Conservation (phyloP, 1,140 invertebrate genomes). For the Zaprionus inermis region DNA sequence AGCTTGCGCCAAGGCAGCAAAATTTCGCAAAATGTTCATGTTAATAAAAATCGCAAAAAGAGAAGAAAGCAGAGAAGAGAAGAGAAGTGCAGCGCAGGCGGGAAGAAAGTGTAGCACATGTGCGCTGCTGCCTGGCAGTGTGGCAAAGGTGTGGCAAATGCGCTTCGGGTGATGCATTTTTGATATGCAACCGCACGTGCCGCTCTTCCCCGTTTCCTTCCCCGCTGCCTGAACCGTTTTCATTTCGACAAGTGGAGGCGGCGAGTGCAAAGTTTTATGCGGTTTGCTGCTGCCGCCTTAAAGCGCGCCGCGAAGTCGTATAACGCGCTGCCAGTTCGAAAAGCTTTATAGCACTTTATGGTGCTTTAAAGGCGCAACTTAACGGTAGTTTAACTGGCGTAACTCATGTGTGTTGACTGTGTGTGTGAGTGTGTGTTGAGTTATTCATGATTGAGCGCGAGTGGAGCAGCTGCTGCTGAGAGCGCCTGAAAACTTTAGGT, state of each 20-base stretch:
- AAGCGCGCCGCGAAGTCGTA: not conserved
- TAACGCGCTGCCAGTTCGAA: not conserved
- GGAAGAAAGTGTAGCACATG: slow-evolving; percentile 21
- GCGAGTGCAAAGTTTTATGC: slow-evolving; percentile 1
- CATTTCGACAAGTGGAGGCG: not conserved
- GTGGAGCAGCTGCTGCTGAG: too few relatives aligned
- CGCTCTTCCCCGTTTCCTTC: too few relatives aligned
- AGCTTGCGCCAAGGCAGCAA: not conserved
- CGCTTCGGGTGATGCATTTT: slow-evolving; percentile 45
- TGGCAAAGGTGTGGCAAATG: slow-evolving; percentile 30
- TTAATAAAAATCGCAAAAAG: slow-evolving; percentile 29
- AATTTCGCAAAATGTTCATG: slow-evolving; percentile 13
- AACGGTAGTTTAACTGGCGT: not conserved
- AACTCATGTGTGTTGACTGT: too few relatives aligned
- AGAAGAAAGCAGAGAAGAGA: not conserved
- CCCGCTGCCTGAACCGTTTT: too few relatives aligned
- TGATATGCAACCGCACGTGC: slow-evolving; percentile 12
- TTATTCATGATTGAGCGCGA: too few relatives aligned
- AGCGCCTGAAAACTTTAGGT: too few relatives aligned
- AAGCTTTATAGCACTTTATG: not conserved
- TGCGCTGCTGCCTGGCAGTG: not conserved
- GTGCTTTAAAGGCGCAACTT: not conserved
- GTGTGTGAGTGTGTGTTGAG: too few relatives aligned
- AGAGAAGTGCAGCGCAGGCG: not conserved
- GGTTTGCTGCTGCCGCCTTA: not conserved